Percentiles rank a stretch among this genome's conserved stretches.
phyloP scores from a whole-genome alignment of 2,797 vertebrate genomes.

The Anniella stebbinsi region DNA sequence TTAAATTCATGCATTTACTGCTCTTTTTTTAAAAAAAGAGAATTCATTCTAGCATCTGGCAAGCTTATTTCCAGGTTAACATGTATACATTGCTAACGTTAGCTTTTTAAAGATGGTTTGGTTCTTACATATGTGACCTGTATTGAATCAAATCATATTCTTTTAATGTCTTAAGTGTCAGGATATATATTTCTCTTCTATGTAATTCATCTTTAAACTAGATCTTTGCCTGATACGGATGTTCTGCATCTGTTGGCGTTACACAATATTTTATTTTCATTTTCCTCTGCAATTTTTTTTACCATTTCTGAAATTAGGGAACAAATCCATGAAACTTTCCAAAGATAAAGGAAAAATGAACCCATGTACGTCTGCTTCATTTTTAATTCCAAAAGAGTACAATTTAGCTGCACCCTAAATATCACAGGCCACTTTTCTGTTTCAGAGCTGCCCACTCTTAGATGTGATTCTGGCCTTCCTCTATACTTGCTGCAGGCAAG shows the following conservation, averaged over 20 bases:
- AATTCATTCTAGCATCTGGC: neutral
- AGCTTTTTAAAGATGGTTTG: no score
- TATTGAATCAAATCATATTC: no score
- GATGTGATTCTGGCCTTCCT: slow-evolving; percentile 13
- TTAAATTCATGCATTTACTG: neutral
- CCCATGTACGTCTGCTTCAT: neutral
- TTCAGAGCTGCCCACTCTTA: slow-evolving; percentile 7
- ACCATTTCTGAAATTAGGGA: neutral
- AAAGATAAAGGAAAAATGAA: neutral
- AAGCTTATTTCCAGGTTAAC: neutral
- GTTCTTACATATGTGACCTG: no score
- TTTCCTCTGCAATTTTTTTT: neutral
- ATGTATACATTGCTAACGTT: no score
- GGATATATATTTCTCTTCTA: neutral
- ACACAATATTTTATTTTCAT: neutral
- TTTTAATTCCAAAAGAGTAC: slow-evolving; percentile 3
- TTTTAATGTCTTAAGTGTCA: no score
- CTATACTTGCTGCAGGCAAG: slow-evolving; percentile 25
- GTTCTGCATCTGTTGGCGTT: neutral
- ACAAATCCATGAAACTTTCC: neutral
- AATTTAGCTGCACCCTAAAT: neutral
- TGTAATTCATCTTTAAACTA: neutral
- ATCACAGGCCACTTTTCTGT: neutral
- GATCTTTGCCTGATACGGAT: neutral
- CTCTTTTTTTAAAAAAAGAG: no score